Percentiles rank a stretch among this genome's conserved stretches.
Evolutionary conservation across 2,797 vertebrate species (phyloP).

Genomic region (Triplophysa bombifrons): DNA sequence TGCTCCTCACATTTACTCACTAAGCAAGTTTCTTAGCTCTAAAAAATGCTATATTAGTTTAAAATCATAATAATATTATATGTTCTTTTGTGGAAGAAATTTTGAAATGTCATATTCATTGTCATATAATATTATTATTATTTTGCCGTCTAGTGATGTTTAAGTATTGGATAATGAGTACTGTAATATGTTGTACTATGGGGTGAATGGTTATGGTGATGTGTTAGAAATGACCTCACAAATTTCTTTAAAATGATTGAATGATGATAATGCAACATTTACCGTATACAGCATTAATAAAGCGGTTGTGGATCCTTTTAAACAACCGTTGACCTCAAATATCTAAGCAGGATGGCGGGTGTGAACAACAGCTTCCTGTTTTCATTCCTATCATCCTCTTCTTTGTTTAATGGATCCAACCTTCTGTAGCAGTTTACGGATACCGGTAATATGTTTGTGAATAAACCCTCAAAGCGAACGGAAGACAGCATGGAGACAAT

Average conservation of each 20-base stretch:
- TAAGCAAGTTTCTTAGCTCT: background rate
- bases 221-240: no score
- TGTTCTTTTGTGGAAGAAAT: no score
- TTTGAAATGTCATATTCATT: no score
- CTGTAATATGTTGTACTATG: no score
- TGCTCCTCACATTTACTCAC: background rate
- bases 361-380: background rate
- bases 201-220: no score
- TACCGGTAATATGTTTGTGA: background rate
- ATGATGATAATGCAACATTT: background rate
- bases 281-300: background rate
- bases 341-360: background rate
- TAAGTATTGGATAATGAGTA: no score
- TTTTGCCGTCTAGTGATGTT: background rate
- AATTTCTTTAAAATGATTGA: no score
- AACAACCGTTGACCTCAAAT: background rate
- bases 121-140: no score
- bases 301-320: background rate
- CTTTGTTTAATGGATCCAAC: background rate
- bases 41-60: no score
- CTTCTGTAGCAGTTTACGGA: background rate
- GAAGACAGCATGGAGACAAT: no score
- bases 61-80: no score
- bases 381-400: conserved; percentile 11
- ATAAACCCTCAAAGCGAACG: background rate